Evolutionary conservation across 1,140 invertebrate genomes (phyloP).

Genomic region (Eriocheir sinensis): DNA sequence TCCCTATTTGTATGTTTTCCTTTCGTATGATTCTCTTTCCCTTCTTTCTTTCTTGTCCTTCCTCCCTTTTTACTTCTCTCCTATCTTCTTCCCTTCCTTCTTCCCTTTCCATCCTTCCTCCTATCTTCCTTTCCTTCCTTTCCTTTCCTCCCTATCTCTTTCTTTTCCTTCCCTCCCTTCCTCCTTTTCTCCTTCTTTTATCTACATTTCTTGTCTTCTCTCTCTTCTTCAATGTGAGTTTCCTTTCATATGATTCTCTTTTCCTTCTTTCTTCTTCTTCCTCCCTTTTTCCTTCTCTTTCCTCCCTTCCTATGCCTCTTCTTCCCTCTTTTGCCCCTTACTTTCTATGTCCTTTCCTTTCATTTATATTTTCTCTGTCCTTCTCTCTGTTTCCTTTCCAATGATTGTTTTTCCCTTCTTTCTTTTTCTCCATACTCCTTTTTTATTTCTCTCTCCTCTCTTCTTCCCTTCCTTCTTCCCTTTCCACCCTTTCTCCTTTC

Average conservation of each 20-base stretch:
- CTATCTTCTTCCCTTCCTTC: neutral
- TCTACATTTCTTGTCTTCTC: neutral
- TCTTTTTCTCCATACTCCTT: neutral
- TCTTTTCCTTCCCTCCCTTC: too few species aligned
- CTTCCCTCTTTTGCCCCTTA: neutral
- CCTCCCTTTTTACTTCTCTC: neutral
- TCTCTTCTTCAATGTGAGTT: too few species aligned
- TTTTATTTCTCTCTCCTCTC: neutral
- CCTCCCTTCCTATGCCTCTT: neutral
- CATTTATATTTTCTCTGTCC: neutral
- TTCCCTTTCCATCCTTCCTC: too few species aligned
- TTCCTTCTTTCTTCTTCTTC: neutral
- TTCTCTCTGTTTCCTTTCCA: neutral
- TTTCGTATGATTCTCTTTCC: neutral
- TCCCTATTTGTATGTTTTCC: too few species aligned
- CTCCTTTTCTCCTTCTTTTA: neutral
- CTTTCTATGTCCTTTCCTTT: neutral
- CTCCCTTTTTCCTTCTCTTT: neutral
- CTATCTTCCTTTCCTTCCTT: too few species aligned
- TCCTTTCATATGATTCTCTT: too few species aligned
- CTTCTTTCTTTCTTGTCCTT: neutral
- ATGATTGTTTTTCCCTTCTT: neutral
- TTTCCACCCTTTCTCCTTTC: too few species aligned
- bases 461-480: too few species aligned
- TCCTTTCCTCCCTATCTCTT: too few species aligned